phyloP scores from a whole-genome alignment of 2,888 invertebrate species.

The Marronus borbonicus region DNA sequence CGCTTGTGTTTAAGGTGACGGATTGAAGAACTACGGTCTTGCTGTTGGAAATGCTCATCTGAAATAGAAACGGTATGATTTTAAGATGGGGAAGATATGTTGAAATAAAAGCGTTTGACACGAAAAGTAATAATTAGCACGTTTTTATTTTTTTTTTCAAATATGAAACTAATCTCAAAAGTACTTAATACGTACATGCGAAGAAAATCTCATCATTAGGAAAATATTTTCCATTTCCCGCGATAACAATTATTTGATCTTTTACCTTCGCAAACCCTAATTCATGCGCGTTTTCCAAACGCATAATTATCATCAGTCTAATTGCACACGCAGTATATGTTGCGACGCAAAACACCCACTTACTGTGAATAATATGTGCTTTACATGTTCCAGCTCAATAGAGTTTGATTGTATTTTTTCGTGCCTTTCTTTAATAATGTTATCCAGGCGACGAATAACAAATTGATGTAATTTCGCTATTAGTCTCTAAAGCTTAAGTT shows the following conservation, averaged over 20 bases:
- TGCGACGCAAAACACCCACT: neutral
- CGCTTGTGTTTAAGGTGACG: conserved; percentile 81
- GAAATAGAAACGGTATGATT: conserved; percentile 55
- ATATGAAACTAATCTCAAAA: no score
- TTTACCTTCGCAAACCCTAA: neutral
- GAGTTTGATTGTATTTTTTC: conserved; percentile 3
- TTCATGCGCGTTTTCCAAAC: neutral
- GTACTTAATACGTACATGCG: no score
- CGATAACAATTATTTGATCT: neutral
- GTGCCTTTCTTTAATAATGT: neutral
- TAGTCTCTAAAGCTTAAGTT: conserved; percentile 2
- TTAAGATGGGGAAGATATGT: no score
- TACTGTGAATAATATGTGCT: neutral
- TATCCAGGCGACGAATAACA: conserved; percentile 5
- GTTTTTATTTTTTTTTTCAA: no score
- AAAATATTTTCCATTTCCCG: no score
- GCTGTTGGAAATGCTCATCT: conserved; percentile 81
- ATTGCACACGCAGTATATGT: neutral
- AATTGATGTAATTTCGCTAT: neutral
- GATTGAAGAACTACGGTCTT: conserved; percentile 78
- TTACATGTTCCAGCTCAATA: conserved; percentile 2
- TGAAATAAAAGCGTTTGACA: no score
- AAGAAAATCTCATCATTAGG: no score
- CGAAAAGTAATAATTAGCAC: no score
- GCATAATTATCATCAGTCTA: conserved; percentile 4